Evolutionary conservation across 53 echinoderm and acorn worm species (phyloP), one percentile per base, ranked within the genome.

Genomic region (Astropecten irregularis): DNA sequence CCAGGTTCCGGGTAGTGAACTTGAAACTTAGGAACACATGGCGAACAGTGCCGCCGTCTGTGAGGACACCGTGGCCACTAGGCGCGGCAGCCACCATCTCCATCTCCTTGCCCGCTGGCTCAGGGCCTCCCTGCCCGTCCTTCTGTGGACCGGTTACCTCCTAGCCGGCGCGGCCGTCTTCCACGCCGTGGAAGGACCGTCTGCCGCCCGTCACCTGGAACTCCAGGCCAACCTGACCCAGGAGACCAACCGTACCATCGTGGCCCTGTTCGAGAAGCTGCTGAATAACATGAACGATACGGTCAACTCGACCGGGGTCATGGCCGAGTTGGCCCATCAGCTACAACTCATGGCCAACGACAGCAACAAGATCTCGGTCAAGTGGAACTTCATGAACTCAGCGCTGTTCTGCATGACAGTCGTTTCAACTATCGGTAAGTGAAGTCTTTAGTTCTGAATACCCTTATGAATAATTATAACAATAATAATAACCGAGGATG

Each of bases 401-500:
- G 79, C 79, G 10, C 60, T 79, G 1, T 79, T 79, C 48, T 79
- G 79, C 79, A 79, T 79, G 79, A 79, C 79, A 2, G 79, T 79
- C 23, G 48, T 79, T 10, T 79, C 79, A 26, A 79, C 79, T 15
- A 79, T 79, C 28, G 79, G 79, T 79, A 79, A 79, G 61, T 38
- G 18, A 9, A 49, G 16, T 49, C 2, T 19, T 49, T 49, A n/a
- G n/a, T n/a, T n/a, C n/a, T n/a, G n/a, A n/a, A n/a, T n/a, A n/a
- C n/a, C n/a, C n/a, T n/a, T n/a, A n/a, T n/a, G n/a, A n/a, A n/a
- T n/a, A n/a, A n/a, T n/a, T n/a, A n/a, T n/a, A n/a, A n/a, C n/a
- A n/a, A n/a, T n/a, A n/a, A n/a, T n/a, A n/a, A n/a, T n/a, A n/a
- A n/a, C n/a, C n/a, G n/a, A n/a, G n/a, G n/a, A n/a, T n/a, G n/a